Evolutionary conservation across 2,888 invertebrate genomes (phyloP), one percentile per base, ranked within the genome.

Genomic region (Pomacea canaliculata): DNA sequence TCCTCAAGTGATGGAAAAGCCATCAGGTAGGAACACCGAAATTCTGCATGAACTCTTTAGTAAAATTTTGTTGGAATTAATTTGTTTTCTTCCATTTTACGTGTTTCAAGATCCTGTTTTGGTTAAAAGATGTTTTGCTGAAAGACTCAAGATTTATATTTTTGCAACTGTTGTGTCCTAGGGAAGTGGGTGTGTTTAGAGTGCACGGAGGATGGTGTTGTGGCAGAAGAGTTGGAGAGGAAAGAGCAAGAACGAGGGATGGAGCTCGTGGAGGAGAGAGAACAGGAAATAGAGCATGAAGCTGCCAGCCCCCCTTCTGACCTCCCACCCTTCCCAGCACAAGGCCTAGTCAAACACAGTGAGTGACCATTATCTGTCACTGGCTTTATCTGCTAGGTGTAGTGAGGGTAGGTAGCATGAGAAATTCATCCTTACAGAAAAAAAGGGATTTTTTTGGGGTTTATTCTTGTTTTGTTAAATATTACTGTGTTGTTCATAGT

Each of bases 1-100:
- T 60, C 96, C 96, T 8, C 80, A 85, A 71, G 84, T 92, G 56
- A 77, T 80, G 37, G 86, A 88, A 8, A 91, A 92, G 82, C 91
- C 91, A 9, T 86, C 81, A 81, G 91, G 91, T 88, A 86, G 83
- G 78, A 51, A 19, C 18, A 51, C 56, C 46, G 4, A 49, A 37
- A 12, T 19, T 70, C 62, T 19, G 23, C 60, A 60, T 70, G 10
- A 3, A 12, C 19, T 7, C 13, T 56, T 56, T 7, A 3, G 51
- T 10, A 56, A 56, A 56, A 16, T 0, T 56, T 56, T 7, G 10
- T 56, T 56, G 16, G 8, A 16, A 56, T 4, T 56, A 16, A 56
- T 56, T 56, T 56, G 51, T 56, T 56, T 4, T 56, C 16, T 56
- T 56, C 4, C 16, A 56, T 56, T 56, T 56, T 56, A 13, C 12